Conservation (phyloP, 2,113 vertebrate species). For the Egretta garzetta region DNA sequence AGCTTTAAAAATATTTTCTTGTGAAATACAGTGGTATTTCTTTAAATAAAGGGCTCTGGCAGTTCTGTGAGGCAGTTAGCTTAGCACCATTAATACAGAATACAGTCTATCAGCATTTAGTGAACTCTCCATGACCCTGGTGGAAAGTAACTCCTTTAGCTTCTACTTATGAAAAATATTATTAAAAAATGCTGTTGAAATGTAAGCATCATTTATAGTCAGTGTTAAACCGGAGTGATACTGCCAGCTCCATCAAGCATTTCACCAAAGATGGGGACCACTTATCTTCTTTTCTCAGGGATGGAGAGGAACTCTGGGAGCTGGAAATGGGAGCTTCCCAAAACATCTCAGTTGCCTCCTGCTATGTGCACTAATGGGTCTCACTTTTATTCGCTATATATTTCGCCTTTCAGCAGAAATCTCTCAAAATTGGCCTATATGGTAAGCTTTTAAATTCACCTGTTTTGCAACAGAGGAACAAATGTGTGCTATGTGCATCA, state of each 20-base stretch:
- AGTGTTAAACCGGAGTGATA: conserved; percentile 12
- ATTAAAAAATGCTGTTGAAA: conserved; percentile 61
- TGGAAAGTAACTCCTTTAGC: conserved; percentile 59
- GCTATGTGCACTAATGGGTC: rapidly evolving
- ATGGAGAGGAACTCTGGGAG: background rate
- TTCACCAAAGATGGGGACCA: conserved; percentile 23
- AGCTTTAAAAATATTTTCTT: conserved; percentile 69
- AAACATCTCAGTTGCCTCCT: background rate
- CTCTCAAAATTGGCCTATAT: background rate
- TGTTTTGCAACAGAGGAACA: background rate
- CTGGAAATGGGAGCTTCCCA: background rate
- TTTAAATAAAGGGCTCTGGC: conserved; percentile 69
- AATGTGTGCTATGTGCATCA: background rate
- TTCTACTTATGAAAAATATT: conserved; percentile 67
- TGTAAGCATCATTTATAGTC: conserved; percentile 48
- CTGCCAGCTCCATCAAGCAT: background rate
- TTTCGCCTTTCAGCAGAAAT: background rate
- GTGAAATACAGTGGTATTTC: conserved; percentile 60
- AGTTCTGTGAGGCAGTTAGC: conserved; percentile 52
- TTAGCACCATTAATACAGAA: conserved; percentile 67
- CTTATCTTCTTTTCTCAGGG: conserved; percentile 18
- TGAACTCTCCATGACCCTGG: conserved; percentile 67
- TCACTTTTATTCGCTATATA: background rate
- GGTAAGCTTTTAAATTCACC: background rate
- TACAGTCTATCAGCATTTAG: conserved; percentile 65